Evolutionary conservation across 2,888 invertebrate genomes (phyloP).

Genomic region (Amiota mariae): DNA sequence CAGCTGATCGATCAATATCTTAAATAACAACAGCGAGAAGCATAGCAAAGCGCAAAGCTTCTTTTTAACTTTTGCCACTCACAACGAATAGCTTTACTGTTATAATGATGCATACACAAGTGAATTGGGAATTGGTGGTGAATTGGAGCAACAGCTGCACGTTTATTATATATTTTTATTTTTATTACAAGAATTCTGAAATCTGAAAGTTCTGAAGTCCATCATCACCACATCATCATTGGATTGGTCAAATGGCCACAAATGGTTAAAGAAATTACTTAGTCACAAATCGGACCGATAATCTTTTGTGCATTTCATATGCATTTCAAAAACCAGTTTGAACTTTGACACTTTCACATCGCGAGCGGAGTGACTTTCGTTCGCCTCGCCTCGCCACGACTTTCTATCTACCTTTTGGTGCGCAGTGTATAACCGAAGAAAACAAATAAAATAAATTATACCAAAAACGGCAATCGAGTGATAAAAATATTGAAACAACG

Average conservation of each 20-base stretch:
- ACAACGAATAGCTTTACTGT: neutral
- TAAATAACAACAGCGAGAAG: neutral
- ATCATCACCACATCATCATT: too few relatives aligned
- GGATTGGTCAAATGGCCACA: too few relatives aligned
- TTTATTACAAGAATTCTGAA: neutral
- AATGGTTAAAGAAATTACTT: neutral
- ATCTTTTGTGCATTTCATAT: neutral
- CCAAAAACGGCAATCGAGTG: conserved; percentile 19
- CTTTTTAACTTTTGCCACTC: conserved; percentile 23
- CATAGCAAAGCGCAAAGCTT: conserved; percentile 16
- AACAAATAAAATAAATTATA: neutral
- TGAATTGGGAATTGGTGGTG: conserved; percentile 6
- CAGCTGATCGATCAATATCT: conserved; percentile 48
- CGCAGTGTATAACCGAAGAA: conserved; percentile 20
- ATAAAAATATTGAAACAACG: neutral
- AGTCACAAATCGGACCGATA: neutral
- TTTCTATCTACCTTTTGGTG: conserved; percentile 9
- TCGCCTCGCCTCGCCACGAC: neutral
- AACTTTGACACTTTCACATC: conserved; percentile 53
- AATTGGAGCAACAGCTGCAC: conserved; percentile 42
- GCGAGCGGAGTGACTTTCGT: neutral
- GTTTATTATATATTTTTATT: conserved; percentile 25
- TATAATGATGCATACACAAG: too few relatives aligned
- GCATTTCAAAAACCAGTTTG: conserved; percentile 31
- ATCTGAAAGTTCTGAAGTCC: too few relatives aligned